A percentile compares a stretch with the other conserved stretches of the same genome.
phyloP scores from a whole-genome alignment of 2,113 vertebrate genomes.

The Scalopus aquaticus region DNA sequence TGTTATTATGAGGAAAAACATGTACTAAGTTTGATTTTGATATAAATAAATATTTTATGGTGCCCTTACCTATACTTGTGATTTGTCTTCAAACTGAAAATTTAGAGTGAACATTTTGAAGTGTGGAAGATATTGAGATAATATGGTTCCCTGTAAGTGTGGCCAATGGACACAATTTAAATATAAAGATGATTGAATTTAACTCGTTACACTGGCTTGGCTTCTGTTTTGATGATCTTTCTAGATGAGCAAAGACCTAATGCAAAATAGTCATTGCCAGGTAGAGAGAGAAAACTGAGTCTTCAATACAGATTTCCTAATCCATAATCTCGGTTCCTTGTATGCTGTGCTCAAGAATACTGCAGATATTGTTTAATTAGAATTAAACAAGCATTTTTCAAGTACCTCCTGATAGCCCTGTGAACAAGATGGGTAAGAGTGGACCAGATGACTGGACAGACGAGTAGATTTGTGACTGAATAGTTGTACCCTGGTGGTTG shows the following conservation, averaged over 20 bases:
- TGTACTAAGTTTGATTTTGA: neutral
- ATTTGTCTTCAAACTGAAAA: slow-evolving; percentile 34
- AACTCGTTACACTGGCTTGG: neutral
- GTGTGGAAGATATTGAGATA: neutral
- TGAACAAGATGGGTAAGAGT: slow-evolving; percentile 47
- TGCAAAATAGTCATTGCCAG: neutral
- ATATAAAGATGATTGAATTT: neutral
- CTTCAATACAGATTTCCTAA: neutral
- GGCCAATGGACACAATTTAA: neutral
- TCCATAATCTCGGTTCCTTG: neutral
- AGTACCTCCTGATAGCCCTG: slow-evolving; percentile 38
- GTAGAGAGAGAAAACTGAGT: neutral
- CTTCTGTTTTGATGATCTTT: neutral
- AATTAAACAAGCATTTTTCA: slow-evolving; percentile 48
- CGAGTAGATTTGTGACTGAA: slow-evolving; percentile 18
- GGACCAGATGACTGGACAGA: neutral
- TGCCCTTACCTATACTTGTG: neutral
- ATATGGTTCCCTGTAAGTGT: neutral
- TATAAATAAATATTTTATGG: neutral
- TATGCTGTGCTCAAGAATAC: neutral
- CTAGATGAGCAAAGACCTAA: neutral
- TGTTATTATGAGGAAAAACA: neutral
- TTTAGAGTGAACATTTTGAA: neutral
- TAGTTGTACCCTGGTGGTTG: neutral
- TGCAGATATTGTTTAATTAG: neutral